Base-by-base conservation (phyloP, 2,113 vertebrate genomes). In the Pachycephala philippinensis region DNA sequence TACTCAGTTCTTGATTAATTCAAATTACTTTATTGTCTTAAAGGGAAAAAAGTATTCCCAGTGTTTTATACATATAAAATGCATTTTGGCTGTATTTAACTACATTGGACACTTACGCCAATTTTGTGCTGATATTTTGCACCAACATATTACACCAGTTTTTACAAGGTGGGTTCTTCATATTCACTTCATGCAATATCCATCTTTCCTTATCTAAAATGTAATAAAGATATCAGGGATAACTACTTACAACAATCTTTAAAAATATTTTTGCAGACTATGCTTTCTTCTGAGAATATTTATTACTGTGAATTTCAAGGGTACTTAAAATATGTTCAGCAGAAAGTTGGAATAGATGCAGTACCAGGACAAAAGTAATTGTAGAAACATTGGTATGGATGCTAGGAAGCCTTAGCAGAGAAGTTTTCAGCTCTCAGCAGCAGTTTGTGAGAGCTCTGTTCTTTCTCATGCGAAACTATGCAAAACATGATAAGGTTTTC, bases 11-110 rank as follows among this genome's bases (percentile, higher is more conserved):
- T 63, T 44, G 5, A 59, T 52, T 47, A 44, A 82, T 54, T 68
- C 15, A 87, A 68, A 39, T 30, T 50, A 18, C 2, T 74, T 61
- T 69, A 8, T 28, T 50, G 3, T 24, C 13, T 22, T 6, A 42
- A 61, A 74, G 15, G 9, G 7, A 2, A 61, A 30, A 23, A 64
- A 54, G 1, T 49, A 47, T 17, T 45, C 8, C 15, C 1, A 0
- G 4, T 8, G 3, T 53, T 52, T 76, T 59, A 28, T 44, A 15
- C 3, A 31, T 1, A 14, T 12, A 42, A 71, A 76, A 50, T 54
- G 2, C 2, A 50, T 80, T 75, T 90, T 76, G 18, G 5, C 8
- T 68, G 1, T 33, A 6, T 84, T 76, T 61, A 47, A 22, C 24
- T 45, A 9, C 23, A 54, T 8, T 19, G 16, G 16, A 21, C 27